A percentile compares a stretch with the other conserved stretches of the same genome.
These are phyloP conservation scores for Acanthiza pusilla DNA, from an alignment of 2,797 vertebrate species.

Conservation along the genomic window DNA sequence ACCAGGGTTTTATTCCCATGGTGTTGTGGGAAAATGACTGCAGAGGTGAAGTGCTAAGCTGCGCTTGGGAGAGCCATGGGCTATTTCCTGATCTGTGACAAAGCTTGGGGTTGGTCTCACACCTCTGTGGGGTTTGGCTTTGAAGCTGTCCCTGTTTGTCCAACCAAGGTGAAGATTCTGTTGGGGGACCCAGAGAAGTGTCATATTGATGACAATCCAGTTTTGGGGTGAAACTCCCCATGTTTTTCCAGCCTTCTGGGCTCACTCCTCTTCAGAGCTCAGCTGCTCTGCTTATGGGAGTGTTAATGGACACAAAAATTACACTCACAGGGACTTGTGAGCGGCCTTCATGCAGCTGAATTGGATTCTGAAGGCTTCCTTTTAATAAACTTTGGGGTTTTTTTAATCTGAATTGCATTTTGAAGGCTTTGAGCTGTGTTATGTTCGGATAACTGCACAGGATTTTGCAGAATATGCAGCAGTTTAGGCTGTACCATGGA, in stretches of 20 bases:
- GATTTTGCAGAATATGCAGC: neutral
- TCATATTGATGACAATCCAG: rapidly evolving
- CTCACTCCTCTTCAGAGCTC: neutral
- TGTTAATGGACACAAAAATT: neutral
- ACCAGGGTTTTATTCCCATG: neutral
- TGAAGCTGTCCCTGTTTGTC: neutral
- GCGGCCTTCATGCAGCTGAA: neutral
- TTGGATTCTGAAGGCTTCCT: neutral
- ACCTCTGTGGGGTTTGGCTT: neutral
- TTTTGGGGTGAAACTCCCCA: neutral
- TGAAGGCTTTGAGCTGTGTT: neutral
- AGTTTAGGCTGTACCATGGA: neutral
- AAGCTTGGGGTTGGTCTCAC: neutral
- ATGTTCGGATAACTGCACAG: neutral
- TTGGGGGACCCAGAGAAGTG: neutral
- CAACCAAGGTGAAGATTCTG: neutral
- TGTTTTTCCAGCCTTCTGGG: neutral
- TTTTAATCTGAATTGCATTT: neutral
- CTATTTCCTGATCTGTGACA: neutral
- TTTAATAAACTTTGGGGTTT: neutral
- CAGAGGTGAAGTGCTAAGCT: neutral
- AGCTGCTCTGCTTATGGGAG: neutral
- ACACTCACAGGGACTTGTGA: neutral
- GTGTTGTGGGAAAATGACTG: neutral
- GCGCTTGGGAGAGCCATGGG: neutral